Base-by-base conservation (phyloP, 2,888 invertebrate genomes). In the Parthenolecanium corni region DNA sequence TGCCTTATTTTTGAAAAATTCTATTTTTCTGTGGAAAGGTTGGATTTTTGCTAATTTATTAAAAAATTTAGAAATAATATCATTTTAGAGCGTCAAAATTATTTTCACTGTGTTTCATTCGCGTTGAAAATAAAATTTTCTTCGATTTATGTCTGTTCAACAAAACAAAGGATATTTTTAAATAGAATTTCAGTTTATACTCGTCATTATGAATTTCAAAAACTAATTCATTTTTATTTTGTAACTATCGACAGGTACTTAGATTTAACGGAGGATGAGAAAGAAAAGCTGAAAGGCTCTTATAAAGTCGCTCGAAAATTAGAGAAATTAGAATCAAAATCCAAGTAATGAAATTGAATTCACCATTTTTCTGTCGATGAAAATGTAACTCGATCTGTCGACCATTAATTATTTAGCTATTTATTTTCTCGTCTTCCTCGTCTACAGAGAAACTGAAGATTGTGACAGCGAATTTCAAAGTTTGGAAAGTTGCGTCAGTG, bases 281-380 rank as follows among this genome's bases (percentile, higher is more conserved):
- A 91, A 70, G 91, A 91, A 69, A 91, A 91, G 72, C 76, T 93
- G 18, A 91, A 90, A 73, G 88, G 89, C 40, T 88, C 87, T 57
- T 86, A 90, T 71, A 93, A 93, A 76, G 92, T 93, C 66, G 92
- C 92, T 0, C 88, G 87, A 71, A 93, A 93, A 73, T 75, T 93
- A 65, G 92, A 93, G 71, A 90, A 93, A 75, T 78, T 93, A 66
- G 90, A 91, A 74, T 82, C 83, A 16, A 86, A 86, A 70, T 87
- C 85, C 65, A 79, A 79, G 73, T 79, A 73, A 65, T 68, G 31
- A 68, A 54, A 9, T 12, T 12, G 36, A 16, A n/a, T 31, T 52
- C 3, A 24, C 11, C 21, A 24, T 31, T 21, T 42, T 18, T 57
- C 40, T 12, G 23, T 16, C 18, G 9, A 46, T 31, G 31, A 6